Evolutionary conservation across 2,797 vertebrate genomes (phyloP), one percentile per base, ranked within the genome.

Genomic region (Rachycentron canadum): DNA sequence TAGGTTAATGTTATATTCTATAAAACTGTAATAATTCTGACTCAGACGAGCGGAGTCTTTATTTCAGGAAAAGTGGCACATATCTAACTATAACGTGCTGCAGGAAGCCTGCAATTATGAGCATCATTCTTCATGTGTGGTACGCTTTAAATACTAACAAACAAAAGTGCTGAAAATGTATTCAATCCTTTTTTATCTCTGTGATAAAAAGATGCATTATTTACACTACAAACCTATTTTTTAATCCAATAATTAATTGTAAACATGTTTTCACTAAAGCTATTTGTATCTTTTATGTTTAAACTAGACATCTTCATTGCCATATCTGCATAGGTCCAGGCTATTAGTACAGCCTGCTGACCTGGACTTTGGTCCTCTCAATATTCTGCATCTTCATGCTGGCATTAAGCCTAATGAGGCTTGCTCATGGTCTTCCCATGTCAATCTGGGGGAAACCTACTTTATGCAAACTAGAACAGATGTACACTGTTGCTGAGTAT

Each of bases 391-490:
- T 65, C 72, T 80, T 64, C 73, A 59, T 26, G 68, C 72, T 81
- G 74, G 60, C 83, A 49, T 86, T 83, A 52, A 76, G 74, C 73
- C 81, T 89, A 93, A 92, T 90, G 90, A 88, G 85, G 84, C 85
- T 89, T 82, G 76, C 75, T 87, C 89, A 93, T 93, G 85, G 84
- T 83, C 66, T 68, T 40, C 47, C 81, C 78, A 73, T 86, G 81
- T 86, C 84, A 78, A 32, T 73, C n/a, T 69, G 64, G 55, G 34
- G 45, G 53, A 76, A 81, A 72, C 65, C 19, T 58, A 43, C 63
- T 61, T 73, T 45, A 25, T 58, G 78, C 73, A 80, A 88, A 86
- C 74, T 79, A 62, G 26, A 87, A 76, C 79, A 83, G 47, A 73
- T 72, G 61, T 61, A 79, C 43, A 68, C 62, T 47, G 52, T 66